These are phyloP conservation scores for Sminthurides bifidus DNA, from an alignment of 1,140 invertebrate genomes.

Conservation along the genomic window DNA sequence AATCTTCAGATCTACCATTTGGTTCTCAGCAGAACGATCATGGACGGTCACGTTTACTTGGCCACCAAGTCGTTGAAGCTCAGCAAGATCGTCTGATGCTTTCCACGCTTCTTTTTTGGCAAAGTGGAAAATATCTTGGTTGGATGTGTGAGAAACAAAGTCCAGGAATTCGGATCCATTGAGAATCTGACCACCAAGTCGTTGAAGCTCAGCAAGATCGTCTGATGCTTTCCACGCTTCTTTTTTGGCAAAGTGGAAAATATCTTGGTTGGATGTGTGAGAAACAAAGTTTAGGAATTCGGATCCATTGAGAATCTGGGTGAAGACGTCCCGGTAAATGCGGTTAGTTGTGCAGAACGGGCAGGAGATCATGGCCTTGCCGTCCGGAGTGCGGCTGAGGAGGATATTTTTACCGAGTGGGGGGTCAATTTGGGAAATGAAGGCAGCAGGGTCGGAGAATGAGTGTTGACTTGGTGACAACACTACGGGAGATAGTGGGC, in stretches of 20 bases:
- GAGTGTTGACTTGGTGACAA: conserved; percentile 24
- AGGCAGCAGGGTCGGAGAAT: conserved; percentile 24
- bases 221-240: conserved; percentile 73
- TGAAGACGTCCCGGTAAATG: conserved; percentile 82
- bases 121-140: conserved; percentile 89
- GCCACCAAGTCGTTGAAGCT: conserved; percentile 73
- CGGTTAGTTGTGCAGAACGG: conserved; percentile 60
- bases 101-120: conserved; percentile 82
- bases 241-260: conserved; percentile 91
- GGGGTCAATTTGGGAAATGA: conserved; percentile 44
- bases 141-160: conserved; percentile 72
- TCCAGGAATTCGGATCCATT: conserved; percentile 79
- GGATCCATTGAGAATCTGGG: conserved; percentile 78
- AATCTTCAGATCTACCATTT: conserved; percentile 67
- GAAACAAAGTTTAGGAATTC: conserved; percentile 75
- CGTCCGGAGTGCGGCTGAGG: conserved; percentile 62
- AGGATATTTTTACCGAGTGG: conserved; percentile 84
- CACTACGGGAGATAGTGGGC: conserved; percentile 18
- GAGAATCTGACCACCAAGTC: conserved; percentile 78
- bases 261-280: conserved; percentile 76
- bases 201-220: conserved; percentile 74
- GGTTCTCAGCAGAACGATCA: conserved; percentile 52
- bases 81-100: conserved; percentile 72
- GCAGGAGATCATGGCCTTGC: conserved; percentile 66
- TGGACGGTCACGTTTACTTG: conserved; percentile 89